Percentiles rank a stretch among this genome's conserved stretches.
These are phyloP conservation scores for Chrysemys picta DNA, from an alignment of 2,113 vertebrate species.

Conservation along the genomic window DNA sequence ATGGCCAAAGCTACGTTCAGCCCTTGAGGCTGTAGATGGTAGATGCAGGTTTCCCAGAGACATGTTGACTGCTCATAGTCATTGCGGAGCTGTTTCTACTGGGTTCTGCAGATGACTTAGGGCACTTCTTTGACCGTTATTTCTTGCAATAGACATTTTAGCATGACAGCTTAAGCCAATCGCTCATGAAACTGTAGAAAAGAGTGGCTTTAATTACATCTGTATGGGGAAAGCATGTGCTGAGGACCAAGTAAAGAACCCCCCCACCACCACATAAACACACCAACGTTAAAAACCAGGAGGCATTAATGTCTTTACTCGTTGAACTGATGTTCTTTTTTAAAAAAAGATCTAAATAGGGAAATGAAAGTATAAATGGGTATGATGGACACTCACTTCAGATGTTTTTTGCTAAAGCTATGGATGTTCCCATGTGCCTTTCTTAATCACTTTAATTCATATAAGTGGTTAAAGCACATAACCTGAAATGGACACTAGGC, in stretches of 20 bases:
- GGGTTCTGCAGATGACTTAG: background rate
- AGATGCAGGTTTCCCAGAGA: accelerated
- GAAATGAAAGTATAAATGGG: background rate
- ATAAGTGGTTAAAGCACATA: constrained; percentile 2
- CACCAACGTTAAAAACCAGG: background rate
- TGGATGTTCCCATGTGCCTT: background rate
- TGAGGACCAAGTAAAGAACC: background rate
- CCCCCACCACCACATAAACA: too few species aligned
- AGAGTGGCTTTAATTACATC: background rate
- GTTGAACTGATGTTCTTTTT: background rate
- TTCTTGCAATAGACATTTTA: background rate
- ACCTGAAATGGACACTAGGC: background rate
- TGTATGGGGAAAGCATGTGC: background rate
- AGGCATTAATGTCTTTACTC: background rate
- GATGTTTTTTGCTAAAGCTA: background rate
- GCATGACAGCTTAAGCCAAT: background rate
- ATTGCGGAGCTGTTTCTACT: background rate
- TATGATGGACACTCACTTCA: background rate
- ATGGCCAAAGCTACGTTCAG: background rate
- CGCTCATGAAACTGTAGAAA: background rate
- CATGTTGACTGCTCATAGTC: background rate
- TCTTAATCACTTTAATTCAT: constrained; percentile 45
- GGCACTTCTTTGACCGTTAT: background rate
- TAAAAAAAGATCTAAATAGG: background rate
- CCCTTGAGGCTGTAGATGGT: background rate